Percentiles rank a stretch among this genome's conserved stretches.
phyloP scores from a whole-genome alignment of 2,113 vertebrate genomes.

The Lophochroa leadbeateri region DNA sequence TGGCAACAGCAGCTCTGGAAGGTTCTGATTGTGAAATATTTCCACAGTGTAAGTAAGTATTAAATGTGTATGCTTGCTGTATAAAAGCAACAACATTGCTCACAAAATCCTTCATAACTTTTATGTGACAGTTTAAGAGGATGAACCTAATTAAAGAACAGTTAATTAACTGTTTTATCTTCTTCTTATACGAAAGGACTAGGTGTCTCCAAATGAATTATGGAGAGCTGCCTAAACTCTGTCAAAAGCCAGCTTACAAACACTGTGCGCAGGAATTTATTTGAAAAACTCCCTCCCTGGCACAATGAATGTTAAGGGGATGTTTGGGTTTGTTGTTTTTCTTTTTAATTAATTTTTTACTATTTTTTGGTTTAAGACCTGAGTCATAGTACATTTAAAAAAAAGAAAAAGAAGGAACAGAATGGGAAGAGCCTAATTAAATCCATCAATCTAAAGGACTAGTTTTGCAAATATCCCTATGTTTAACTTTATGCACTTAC shows the following conservation, averaged over 20 bases:
- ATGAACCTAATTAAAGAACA: background rate
- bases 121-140: background rate
- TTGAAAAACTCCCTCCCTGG: background rate
- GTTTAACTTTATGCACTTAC: background rate
- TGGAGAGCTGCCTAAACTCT: background rate
- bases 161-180: conserved; percentile 7
- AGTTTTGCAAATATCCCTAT: background rate
- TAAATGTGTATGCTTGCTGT: background rate
- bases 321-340: background rate
- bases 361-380: background rate
- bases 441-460: background rate
- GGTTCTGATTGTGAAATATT: background rate
- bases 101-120: conserved; percentile 1
- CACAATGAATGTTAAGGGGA: background rate
- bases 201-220: background rate
- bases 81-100: background rate
- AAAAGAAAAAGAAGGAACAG: background rate
- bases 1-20: background rate
- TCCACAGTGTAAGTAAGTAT: background rate
- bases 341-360: background rate
- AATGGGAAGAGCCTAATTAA: background rate
- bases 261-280: background rate
- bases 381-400: background rate
- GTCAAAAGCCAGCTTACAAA: background rate
- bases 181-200: background rate